phyloP scores from a whole-genome alignment of 1,140 invertebrate genomes.

The Drosophila albomicans region DNA sequence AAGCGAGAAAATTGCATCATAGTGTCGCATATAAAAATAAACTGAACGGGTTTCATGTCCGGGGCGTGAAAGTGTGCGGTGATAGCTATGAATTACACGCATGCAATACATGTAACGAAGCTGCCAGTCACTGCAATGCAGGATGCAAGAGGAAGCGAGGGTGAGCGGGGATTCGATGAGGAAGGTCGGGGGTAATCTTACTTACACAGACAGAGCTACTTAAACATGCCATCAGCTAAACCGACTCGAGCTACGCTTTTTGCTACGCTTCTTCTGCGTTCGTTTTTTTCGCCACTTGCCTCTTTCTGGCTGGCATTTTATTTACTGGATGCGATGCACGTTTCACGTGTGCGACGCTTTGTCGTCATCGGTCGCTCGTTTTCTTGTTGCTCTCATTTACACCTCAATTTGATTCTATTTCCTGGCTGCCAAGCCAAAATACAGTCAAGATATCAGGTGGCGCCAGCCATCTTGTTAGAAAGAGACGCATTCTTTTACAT shows the following conservation, averaged over 20 bases:
- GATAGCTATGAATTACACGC: slow-evolving; percentile 79
- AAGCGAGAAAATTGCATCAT: slow-evolving; percentile 81
- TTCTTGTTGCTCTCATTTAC: slow-evolving; percentile 78
- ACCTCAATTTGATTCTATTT: slow-evolving; percentile 83
- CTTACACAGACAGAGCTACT: slow-evolving; percentile 69
- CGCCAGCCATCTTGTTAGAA: slow-evolving; percentile 4
- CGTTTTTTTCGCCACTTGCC: background rate
- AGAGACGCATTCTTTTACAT: background rate
- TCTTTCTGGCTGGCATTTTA: slow-evolving; percentile 40
- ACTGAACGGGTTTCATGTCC: slow-evolving; percentile 70
- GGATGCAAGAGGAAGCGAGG: background rate
- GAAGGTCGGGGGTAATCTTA: slow-evolving; percentile 25
- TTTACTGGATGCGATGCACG: slow-evolving; percentile 71
- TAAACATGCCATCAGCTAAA: slow-evolving; percentile 74
- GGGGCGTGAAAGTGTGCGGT: slow-evolving; percentile 49
- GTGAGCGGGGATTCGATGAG: background rate
- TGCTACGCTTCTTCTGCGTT: slow-evolving; percentile 21
- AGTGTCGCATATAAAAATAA: slow-evolving; percentile 81
- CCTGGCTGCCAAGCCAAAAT: slow-evolving; percentile 50
- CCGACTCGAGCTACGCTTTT: slow-evolving; percentile 37
- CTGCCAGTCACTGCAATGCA: slow-evolving; percentile 14
- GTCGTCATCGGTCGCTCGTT: slow-evolving; percentile 22
- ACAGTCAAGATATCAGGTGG: slow-evolving; percentile 33
- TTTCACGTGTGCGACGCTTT: slow-evolving; percentile 33
- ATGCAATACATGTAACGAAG: slow-evolving; percentile 60